Base-by-base conservation (phyloP, 2,888 invertebrate genomes). In the Shargacucullia verbasci region DNA sequence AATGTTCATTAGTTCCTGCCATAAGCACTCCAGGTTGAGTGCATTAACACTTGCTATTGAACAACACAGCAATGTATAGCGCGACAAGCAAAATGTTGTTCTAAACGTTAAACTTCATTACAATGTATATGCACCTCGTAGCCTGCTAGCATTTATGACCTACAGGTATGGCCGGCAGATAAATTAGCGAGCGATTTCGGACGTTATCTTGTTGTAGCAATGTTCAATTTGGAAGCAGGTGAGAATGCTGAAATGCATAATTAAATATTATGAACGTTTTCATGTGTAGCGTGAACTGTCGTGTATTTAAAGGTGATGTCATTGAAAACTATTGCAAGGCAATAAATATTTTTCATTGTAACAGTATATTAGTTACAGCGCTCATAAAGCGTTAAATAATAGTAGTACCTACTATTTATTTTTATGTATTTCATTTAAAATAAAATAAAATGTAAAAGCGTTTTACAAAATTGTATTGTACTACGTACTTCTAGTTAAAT, bases 1-100 rank as follows among this genome's bases (percentile, higher is more conserved):
- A 72, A 76, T 65, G 70, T 74, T 63, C 56, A 74, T 76, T 72
- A 72, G 59, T 59, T 59, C 38, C 59, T 66, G 41, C 56, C 49
- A 45, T 48, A 49, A 50, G 53, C 58, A 38, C 64, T 57, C 49
- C 13, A 64, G 59, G 34, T 34, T 52, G 48, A 59, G 53, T 38
- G 66, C 65, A 61, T 59, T 74, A 61, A 56, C 55, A 53, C 55
- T 38, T 20, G 10, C 43, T n/a, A 12, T 7, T 20, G 10, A 31
- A 34, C 13, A 9, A 27, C 33, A 20, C 45, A 14, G 25, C 59
- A 38, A 31, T 61, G 54, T 54, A 52, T 31, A 57, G 31, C 15
- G 33, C 8, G 11, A 31, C 4, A 40, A n/a, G 31, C 8, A 37
- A 53, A 56, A 50, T 71, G 45, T 55, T 59, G 58, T 47, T 57